These are phyloP conservation scores for Shargacucullia verbasci DNA, from an alignment of 2,888 invertebrate species.

Conservation along the genomic window DNA sequence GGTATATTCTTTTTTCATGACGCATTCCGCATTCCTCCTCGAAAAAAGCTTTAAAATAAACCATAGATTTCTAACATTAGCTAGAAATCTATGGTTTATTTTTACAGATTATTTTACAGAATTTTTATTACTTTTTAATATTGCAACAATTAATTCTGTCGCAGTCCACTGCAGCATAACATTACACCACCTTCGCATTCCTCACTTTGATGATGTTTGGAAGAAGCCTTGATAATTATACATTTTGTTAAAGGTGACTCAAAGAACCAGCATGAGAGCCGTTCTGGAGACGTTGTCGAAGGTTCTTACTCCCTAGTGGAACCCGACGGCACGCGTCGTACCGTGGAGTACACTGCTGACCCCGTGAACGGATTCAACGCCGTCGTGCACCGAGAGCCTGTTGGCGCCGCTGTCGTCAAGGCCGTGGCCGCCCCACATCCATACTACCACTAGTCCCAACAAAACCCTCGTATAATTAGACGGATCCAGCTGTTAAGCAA, in stretches of 20 bases:
- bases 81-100: too few species aligned
- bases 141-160: too few species aligned
- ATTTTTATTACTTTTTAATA: too few species aligned
- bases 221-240: too few species aligned
- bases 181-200: too few species aligned
- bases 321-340: constrained; percentile 90
- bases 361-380: constrained; percentile 91
- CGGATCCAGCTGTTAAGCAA: constrained; percentile 43
- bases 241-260: constrained; percentile 75
- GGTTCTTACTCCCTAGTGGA: constrained; percentile 90
- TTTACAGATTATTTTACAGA: too few species aligned
- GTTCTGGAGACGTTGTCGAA: constrained; percentile 91
- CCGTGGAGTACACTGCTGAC: constrained; percentile 91
- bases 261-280: constrained; percentile 85
- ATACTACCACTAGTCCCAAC: constrained; percentile 70
- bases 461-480: constrained; percentile 43
- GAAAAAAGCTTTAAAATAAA: too few species aligned
- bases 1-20: too few species aligned
- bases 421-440: constrained; percentile 76
- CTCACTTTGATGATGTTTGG: too few species aligned
- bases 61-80: too few species aligned
- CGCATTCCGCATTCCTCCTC: too few species aligned
- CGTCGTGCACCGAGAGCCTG: constrained; percentile 90
- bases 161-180: too few species aligned
- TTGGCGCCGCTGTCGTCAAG: constrained; percentile 82